Base-by-base conservation (phyloP, 2,797 vertebrate species). In the Champsocephalus gunnari region DNA sequence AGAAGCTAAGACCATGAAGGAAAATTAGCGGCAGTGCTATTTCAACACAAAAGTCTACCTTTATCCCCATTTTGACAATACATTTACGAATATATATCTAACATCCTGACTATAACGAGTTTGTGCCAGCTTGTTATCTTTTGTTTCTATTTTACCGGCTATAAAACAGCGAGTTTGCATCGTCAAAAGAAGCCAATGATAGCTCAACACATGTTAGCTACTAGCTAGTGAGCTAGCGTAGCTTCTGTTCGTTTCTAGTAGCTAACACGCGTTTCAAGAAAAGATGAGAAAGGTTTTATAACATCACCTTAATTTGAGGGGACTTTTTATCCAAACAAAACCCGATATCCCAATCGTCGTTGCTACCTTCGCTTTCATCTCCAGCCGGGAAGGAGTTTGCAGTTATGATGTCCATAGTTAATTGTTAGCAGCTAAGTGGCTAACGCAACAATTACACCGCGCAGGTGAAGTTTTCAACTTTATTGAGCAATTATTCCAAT, bases 291-390 rank as follows among this genome's bases (percentile, higher is more conserved):
- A 16, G 2, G 1, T 51, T 51, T 55, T 24, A 2, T 5, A 0
- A 3, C 8, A 0, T 54, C 3, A 93, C 94, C 90, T 92, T 56
- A 1, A 3, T 5, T 17, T 0, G 2, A 3, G 55, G 0, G 4
- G 54, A 4, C 64, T 16, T 66, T 41, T 66, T 78, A 0, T 71
- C 65, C 6, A 4, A 3, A 3, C 10, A 43, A 54, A 12, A 19
- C 1, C 82, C 87, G 16, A 93, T 13, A 7, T 93, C 89, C 91
- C 93, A 95, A 1, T 94, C 94, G 2, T 92, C 93, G 5, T 61
- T 57, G 72, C 93, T 95, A 57, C 1, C 62, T 9, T 93, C 93
- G 79, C 92, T 94, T 66, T 95, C 95, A 0, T 93, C 89, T 16
- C 95, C 95, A 3, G 94, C 94, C 1, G 95, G 89, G 66, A 87